Percentiles rank a stretch among this genome's conserved stretches.
These are phyloP conservation scores for Cephus sareptanus DNA, from an alignment of 2,888 invertebrate genomes.

Conservation along the genomic window DNA sequence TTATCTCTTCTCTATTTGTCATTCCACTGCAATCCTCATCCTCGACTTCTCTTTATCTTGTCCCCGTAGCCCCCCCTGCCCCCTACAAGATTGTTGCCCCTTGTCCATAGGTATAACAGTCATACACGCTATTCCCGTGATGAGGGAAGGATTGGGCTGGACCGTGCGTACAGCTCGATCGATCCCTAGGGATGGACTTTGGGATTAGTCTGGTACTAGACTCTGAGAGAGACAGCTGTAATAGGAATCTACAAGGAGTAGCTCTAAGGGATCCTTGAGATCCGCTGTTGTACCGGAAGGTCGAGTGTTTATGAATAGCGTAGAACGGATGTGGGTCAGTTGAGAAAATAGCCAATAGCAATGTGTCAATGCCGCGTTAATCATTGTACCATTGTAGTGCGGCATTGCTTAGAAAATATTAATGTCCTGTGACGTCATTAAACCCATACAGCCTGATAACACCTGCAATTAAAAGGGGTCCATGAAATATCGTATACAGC, in stretches of 20 bases:
- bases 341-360: slow-evolving; percentile 2
- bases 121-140: background rate
- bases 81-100: background rate
- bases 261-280: background rate
- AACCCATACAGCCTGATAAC: background rate
- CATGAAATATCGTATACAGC: background rate
- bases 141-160: background rate
- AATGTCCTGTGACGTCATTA: background rate
- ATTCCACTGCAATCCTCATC: background rate
- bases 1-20: background rate
- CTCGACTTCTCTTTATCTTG: background rate
- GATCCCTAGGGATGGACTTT: background rate
- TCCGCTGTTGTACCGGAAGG: background rate
- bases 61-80: background rate
- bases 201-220: background rate
- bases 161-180: background rate
- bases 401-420: background rate
- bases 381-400: background rate
- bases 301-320: slow-evolving; percentile 3
- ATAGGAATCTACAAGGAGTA: background rate
- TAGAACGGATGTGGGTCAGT: slow-evolving; percentile 3
- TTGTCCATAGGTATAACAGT: background rate
- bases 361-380: background rate
- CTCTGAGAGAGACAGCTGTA: background rate
- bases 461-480: background rate